Evolutionary conservation across 2,888 invertebrate species (phyloP).

Genomic region (Sinelater perroti): DNA sequence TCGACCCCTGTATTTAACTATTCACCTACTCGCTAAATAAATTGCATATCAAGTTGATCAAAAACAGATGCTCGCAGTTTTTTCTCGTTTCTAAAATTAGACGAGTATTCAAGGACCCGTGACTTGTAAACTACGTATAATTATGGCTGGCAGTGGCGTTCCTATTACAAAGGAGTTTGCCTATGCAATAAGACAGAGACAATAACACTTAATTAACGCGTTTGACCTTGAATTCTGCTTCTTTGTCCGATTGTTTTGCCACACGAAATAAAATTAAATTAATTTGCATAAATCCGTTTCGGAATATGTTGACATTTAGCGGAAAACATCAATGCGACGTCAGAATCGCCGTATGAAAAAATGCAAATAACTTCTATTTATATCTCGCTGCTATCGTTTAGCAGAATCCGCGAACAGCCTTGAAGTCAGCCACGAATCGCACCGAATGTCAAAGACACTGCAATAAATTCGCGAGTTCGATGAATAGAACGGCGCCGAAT

Average conservation of each 20-base stretch:
- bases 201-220: no score
- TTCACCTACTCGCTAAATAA: conserved; percentile 21
- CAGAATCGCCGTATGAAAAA: conserved; percentile 16
- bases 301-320: no score
- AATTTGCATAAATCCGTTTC: no score
- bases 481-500: conserved; percentile 1
- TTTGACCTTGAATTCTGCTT: no score
- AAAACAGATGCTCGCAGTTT: conserved; percentile 29
- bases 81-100: conserved; percentile 25
- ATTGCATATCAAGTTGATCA: conserved; percentile 25
- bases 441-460: conserved; percentile 20
- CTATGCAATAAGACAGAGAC: no score
- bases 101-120: conserved; percentile 18
- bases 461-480: conserved; percentile 1
- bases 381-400: neutral
- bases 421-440: conserved; percentile 18
- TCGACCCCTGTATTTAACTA: conserved; percentile 20
- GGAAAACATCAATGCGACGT: no score
- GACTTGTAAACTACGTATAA: conserved; percentile 17
- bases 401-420: conserved; percentile 11
- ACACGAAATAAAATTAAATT: no score
- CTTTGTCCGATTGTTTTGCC: no score
- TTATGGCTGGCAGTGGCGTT: no score
- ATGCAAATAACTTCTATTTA: neutral
- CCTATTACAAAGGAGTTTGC: no score